Evolutionary conservation across 1,140 invertebrate genomes (phyloP).

Genomic region (Reticulitermes speratus): DNA sequence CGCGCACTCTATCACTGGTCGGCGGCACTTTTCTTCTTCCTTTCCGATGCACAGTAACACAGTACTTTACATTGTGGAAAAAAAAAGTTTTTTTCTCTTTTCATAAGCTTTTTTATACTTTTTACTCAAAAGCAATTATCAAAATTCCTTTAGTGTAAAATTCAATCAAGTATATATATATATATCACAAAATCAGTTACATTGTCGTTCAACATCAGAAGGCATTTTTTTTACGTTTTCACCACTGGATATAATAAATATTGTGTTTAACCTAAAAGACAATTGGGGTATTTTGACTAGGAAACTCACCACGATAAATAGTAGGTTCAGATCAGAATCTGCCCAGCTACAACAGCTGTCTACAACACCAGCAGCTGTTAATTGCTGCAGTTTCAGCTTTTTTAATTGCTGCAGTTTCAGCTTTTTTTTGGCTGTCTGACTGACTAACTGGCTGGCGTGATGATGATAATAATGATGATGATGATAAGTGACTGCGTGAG

Average conservation of each 20-base stretch:
- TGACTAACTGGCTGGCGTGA: background rate
- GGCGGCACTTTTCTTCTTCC: background rate
- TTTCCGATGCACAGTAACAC: background rate
- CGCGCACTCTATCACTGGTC: background rate
- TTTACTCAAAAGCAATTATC: constrained; percentile 42
- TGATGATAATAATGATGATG: background rate
- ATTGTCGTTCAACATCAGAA: constrained; percentile 36
- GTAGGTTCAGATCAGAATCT: background rate
- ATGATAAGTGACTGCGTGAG: constrained; percentile 20
- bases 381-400: background rate
- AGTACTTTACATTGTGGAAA: constrained; percentile 16
- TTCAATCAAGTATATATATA: constrained; percentile 36
- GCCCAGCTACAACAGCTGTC: background rate
- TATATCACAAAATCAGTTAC: constrained; percentile 42
- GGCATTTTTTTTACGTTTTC: constrained; percentile 32
- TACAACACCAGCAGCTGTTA: background rate
- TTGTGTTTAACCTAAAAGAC: constrained; percentile 24
- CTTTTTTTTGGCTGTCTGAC: background rate
- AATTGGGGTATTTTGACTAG: constrained; percentile 30
- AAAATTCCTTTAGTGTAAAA: constrained; percentile 43
- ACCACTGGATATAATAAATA: constrained; percentile 20
- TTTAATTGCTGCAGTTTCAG: background rate
- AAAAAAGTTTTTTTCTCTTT: constrained; percentile 31
- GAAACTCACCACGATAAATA: constrained; percentile 28
- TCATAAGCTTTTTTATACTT: constrained; percentile 37